Conservation (phyloP, 2,113 vertebrate genomes). For the Bambusicola thoracicus region DNA sequence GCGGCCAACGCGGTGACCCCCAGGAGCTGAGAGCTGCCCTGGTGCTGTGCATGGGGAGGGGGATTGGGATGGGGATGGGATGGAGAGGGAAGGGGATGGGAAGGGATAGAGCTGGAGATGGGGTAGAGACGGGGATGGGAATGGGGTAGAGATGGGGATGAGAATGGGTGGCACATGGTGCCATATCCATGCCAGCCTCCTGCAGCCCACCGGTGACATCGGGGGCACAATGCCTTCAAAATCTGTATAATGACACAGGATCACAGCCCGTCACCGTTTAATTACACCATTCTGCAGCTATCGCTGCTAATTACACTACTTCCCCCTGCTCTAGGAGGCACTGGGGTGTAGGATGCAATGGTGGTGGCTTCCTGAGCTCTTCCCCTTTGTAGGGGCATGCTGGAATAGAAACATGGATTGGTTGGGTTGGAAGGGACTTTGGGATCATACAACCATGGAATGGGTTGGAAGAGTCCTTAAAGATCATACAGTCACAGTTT, state of each 20-base stretch:
- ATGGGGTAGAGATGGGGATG: background rate
- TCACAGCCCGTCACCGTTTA: conserved; percentile 14
- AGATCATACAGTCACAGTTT: too few relatives aligned
- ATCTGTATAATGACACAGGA: background rate
- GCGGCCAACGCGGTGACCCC: background rate
- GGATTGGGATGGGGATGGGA: background rate
- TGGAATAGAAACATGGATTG: background rate
- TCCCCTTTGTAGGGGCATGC: background rate
- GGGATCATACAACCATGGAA: too few relatives aligned
- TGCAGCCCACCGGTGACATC: fast-evolving
- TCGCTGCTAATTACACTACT: conserved; percentile 18
- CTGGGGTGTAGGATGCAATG: background rate
- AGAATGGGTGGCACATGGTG: background rate
- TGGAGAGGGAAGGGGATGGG: background rate
- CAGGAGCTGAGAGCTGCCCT: background rate
- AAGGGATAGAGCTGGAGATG: too few relatives aligned
- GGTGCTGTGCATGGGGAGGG: background rate
- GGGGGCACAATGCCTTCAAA: background rate
- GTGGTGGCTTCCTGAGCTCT: background rate
- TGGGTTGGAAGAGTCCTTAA: too few relatives aligned
- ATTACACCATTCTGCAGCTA: conserved; percentile 32
- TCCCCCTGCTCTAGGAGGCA: background rate
- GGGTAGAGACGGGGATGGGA: too few relatives aligned
- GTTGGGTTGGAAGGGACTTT: background rate
- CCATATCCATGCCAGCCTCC: background rate